Base-by-base conservation (phyloP, 2,888 invertebrate species). In the Drosophila bunnanda region DNA sequence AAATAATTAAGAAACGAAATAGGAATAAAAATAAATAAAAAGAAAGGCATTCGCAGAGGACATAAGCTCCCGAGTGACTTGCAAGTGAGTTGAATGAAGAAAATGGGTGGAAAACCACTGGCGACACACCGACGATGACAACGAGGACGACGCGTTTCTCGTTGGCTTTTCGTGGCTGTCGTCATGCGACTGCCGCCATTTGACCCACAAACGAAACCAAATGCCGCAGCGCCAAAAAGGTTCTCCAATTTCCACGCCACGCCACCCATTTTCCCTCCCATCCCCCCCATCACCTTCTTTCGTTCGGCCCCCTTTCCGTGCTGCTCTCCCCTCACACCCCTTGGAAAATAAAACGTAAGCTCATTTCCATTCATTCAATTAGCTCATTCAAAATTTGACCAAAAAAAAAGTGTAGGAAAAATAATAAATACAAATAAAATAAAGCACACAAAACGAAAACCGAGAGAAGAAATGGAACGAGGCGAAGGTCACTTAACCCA, bases 171-270 rank as follows among this genome's bases (percentile, higher is more conserved):
- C 62, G 32, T 30, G 59, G 50, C 58, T 61, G 52, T 52, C 72
- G 74, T 76, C 65, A 70, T 70, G 78, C 77, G 77, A 41, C 69
- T 39, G 73, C 72, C 76, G 68, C 58, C 57, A 55, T 79, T 81
- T 83, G 81, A 82, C 81, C 81, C 83, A 82, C 79, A 81, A 80
- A 82, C 79, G 79, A 80, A 72, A 54, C 55, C 66, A 71, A 79
- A 73, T 76, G 72, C 61, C 80, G 76, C 75, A 72, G 54, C 57
- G 44, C 55, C 55, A 50, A 43, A 56, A 34, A 56, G 56, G 32
- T 44, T 53, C 39, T 44, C 44, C 52, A 39, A 53, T 39, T 54
- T 20, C 39, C 54, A 52, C 32, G 50, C 28, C 30, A 25, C 41
- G 50, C 28, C 30, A 25, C 41, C 59, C 38, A n/a, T 10, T 25